These are phyloP conservation scores for Pocillopora grandis DNA, from an alignment of 92 coral and sea anemone species.

Conservation along the genomic window DNA sequence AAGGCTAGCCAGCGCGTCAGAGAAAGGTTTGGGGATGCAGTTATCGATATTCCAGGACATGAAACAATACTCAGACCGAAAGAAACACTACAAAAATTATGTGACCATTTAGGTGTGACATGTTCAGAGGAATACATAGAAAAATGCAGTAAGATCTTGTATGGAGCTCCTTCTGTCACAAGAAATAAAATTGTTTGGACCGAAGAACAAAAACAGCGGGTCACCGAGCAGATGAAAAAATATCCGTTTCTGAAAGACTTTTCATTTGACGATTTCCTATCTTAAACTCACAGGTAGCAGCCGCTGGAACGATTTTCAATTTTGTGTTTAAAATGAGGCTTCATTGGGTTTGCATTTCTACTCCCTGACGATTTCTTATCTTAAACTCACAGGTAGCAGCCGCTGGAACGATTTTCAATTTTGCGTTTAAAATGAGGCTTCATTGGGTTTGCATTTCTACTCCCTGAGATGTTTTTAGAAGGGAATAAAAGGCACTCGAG, in stretches of 20 bases:
- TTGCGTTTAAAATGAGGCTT: too few species aligned
- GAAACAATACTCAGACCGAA: conserved; percentile 22
- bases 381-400: not conserved
- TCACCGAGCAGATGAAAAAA: not conserved
- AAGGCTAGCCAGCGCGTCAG: not conserved
- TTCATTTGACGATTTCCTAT: conserved; percentile 3
- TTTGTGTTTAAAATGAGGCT: too few species aligned
- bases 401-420: too few species aligned
- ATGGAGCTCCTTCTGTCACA: conserved; percentile 25
- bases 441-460: too few species aligned
- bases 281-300: not conserved
- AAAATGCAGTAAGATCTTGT: conserved; percentile 12
- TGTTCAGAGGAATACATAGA: conserved; percentile 5
- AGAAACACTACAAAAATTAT: conserved; percentile 3
- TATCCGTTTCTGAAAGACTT: conserved; percentile 20
- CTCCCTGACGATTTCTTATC: not conserved
- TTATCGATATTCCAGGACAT: conserved; percentile 3
- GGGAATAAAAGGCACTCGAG: too few species aligned
- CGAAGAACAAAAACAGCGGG: conserved; percentile 2
- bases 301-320: too few species aligned
- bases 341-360: too few species aligned
- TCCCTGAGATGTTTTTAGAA: not conserved
- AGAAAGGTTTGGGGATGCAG: conserved; percentile 20
- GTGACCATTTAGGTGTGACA: conserved; percentile 8
- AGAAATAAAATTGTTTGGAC: conserved; percentile 25